phyloP scores from a whole-genome alignment of 2,797 vertebrate genomes.

The Parauchenoglanis ngamensis region DNA sequence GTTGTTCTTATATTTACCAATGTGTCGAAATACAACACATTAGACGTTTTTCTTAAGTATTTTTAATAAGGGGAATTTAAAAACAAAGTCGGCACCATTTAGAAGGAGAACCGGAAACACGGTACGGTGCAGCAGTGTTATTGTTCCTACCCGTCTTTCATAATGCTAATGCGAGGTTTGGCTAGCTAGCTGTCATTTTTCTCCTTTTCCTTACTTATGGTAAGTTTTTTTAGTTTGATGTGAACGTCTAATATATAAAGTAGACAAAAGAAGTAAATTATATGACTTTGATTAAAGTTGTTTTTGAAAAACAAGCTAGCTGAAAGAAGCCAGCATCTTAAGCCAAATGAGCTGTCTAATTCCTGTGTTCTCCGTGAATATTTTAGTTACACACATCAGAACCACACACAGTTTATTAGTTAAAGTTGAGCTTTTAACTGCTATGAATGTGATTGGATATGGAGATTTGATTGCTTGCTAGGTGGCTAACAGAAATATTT shows the following conservation, averaged over 20 bases:
- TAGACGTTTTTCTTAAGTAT: not conserved
- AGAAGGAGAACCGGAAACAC: slow-evolving; percentile 45
- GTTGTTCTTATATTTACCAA: not conserved
- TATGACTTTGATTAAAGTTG: not conserved
- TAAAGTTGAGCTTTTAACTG: not conserved
- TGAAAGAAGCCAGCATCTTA: no score
- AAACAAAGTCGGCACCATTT: slow-evolving; percentile 6
- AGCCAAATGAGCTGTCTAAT: not conserved
- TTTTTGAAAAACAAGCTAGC: not conserved
- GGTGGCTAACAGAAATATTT: not conserved
- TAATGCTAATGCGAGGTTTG: slow-evolving; percentile 2
- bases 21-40: not conserved
- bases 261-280: not conserved
- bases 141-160: slow-evolving; percentile 49
- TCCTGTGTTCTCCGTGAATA: not conserved
- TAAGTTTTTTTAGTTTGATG: slow-evolving; percentile 18
- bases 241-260: not conserved
- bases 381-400: not conserved
- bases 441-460: not conserved
- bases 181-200: slow-evolving; percentile 2
- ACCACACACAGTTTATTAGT: not conserved
- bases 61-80: not conserved
- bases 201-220: slow-evolving; percentile 11
- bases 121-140: slow-evolving; percentile 52
- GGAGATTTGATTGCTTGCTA: not conserved